Conservation (phyloP, 2,113 vertebrate genomes). For the Passer montanus region DNA sequence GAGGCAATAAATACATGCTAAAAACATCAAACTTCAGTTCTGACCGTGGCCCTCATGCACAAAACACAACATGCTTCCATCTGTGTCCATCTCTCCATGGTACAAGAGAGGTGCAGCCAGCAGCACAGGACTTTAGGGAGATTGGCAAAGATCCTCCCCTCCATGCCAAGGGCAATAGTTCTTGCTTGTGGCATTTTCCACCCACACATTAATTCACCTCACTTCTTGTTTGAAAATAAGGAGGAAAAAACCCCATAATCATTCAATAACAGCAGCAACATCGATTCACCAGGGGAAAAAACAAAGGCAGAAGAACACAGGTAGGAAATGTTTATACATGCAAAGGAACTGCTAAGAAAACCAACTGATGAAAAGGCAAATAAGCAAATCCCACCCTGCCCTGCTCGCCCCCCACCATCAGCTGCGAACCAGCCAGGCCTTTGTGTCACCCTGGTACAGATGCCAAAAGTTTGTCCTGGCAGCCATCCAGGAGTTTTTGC, state of each 20-base stretch:
- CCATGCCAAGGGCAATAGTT: background rate
- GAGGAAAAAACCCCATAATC: background rate
- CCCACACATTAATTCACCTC: background rate
- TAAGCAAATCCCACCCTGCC: background rate
- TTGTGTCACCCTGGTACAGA: background rate
- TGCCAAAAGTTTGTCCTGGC: background rate
- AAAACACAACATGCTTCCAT: background rate
- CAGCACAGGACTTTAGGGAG: background rate
- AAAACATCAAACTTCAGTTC: background rate
- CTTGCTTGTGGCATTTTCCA: background rate
- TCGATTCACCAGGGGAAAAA: slow-evolving; percentile 25
- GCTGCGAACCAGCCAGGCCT: background rate
- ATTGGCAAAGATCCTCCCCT: background rate
- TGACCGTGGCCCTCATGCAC: background rate
- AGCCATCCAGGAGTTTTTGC: background rate
- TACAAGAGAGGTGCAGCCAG: background rate
- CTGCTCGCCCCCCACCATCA: background rate
- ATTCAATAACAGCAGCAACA: background rate
- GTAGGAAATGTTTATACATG: slow-evolving; percentile 22
- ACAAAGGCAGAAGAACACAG: slow-evolving; percentile 10
- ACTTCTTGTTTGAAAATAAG: background rate
- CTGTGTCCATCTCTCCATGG: background rate
- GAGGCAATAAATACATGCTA: background rate
- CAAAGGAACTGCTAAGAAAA: slow-evolving; percentile 22
- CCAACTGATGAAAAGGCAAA: background rate